Evolutionary conservation across 2,797 vertebrate genomes (phyloP), one percentile per base, ranked within the genome.

Genomic region (Hybognathus amarus): DNA sequence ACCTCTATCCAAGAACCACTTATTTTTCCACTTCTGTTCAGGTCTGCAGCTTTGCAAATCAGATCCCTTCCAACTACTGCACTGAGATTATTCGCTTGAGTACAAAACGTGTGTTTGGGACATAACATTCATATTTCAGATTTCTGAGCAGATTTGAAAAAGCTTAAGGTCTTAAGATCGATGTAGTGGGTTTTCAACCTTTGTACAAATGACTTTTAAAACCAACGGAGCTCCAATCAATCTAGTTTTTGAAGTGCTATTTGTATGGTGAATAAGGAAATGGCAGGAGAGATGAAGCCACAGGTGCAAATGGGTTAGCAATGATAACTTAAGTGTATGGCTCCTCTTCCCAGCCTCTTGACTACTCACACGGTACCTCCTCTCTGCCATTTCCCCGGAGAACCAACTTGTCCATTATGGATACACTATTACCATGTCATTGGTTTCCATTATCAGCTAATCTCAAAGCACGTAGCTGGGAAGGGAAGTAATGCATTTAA

Each of bases 391-490:
- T 81, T 64, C 83, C 76, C 68, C 63, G 27, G 77, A 71, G 74
- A n/a, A 85, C 45, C 9, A 38, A 45, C 76, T 33, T 56, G 40
- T 74, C 61, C 47, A 84, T 88, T 64, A 71, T 24, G 27, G 22
- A 75, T 50, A 63, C 56, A 70, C 69, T 76, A 85, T 88, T 85
- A 85, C 80, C 80, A 80, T 85, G 73, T 85, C 71, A 87, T 85
- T 73, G 79, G 74, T 50, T 56, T 56, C 75, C 71, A 86, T 88
- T 86, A 81, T 67, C 67, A 38, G 66, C 76, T 87, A 82, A 86
- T 79, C 74, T 40, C 36, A 77, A 66, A 77, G 70, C 67, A 71
- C 2, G 27, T 63, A 50, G 80, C 68, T 69, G 80, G 70, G 42
- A 81, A 54, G 45, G 30, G n/a, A 66, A 3, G 9, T 80, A 77